A percentile compares a stretch with the other conserved stretches of the same genome.
Conservation (phyloP, 2,113 vertebrate genomes). For the Thalassoma bifasciatum region DNA sequence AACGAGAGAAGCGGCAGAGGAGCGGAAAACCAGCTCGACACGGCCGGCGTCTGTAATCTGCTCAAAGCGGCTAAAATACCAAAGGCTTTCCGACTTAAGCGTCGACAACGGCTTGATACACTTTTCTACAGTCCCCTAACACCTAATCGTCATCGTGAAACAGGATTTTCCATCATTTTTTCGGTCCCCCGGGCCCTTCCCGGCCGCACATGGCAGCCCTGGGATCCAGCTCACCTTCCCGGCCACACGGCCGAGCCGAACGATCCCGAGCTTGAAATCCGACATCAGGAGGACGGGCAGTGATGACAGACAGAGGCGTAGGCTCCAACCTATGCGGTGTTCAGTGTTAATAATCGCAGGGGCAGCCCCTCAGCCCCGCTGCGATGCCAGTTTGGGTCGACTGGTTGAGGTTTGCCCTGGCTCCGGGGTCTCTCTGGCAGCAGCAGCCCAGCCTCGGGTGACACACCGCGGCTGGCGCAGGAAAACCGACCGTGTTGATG, state of each 20-base stretch:
- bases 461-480: conserved; percentile 82
- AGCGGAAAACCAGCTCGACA: conserved; percentile 43
- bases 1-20: conserved; percentile 37
- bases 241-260: conserved; percentile 96
- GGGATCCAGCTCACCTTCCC: conserved; percentile 90
- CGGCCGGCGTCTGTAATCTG: conserved; percentile 65
- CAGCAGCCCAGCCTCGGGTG: conserved; percentile 77
- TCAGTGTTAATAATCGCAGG: conserved; percentile 59
- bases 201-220: conserved; percentile 84
- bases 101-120: not conserved
- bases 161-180: conserved; percentile 27
- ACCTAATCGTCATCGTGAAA: not conserved
- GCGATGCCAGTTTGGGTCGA: conserved; percentile 65
- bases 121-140: not conserved
- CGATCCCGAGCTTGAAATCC: conserved; percentile 96
- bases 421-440: conserved; percentile 75
- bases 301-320: conserved; percentile 42
- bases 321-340: conserved; percentile 44
- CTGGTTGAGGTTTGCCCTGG: conserved; percentile 61
- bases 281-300: conserved; percentile 86
- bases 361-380: conserved; percentile 77
- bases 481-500: conserved; percentile 63
- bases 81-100: not conserved
- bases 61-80: conserved; percentile 31
- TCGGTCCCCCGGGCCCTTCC: conserved; percentile 73